Percentiles rank a stretch among this genome's conserved stretches.
Conservation (phyloP, 2,113 vertebrate species). For the Lagopus muta region DNA sequence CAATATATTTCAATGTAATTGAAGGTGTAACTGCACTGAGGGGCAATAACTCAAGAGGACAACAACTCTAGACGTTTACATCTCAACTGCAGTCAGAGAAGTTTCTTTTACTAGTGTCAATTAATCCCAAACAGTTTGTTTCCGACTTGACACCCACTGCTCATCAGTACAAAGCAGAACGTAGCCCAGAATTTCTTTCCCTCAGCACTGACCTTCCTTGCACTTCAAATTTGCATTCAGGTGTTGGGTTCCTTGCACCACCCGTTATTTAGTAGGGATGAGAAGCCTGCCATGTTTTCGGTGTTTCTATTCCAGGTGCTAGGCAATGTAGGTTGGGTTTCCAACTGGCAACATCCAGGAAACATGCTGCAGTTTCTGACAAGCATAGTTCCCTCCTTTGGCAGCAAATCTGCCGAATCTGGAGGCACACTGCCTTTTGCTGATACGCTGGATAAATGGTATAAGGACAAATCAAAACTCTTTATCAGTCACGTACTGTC, state of each 20-base stretch:
- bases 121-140: background rate
- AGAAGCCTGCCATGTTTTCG: background rate
- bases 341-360: background rate
- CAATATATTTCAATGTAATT: background rate
- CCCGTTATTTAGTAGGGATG: background rate
- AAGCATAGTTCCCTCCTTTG: background rate
- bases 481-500: background rate
- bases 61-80: background rate
- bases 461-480: background rate
- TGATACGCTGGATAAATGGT: too few species aligned
- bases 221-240: background rate
- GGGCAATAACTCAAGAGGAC: background rate
- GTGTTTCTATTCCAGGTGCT: background rate
- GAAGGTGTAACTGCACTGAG: background rate
- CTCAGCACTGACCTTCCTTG: background rate
- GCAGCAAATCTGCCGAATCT: background rate
- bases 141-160: background rate
- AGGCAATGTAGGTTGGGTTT: background rate
- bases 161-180: background rate
- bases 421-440: background rate
- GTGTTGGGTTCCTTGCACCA: background rate
- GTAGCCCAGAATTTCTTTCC: background rate
- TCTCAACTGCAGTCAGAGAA: background rate
- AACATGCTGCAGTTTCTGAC: background rate
- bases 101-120: background rate